A percentile compares a stretch with the other conserved stretches of the same genome.
phyloP scores from a whole-genome alignment of 2,113 vertebrate species.

The Entelurus aequoreus region DNA sequence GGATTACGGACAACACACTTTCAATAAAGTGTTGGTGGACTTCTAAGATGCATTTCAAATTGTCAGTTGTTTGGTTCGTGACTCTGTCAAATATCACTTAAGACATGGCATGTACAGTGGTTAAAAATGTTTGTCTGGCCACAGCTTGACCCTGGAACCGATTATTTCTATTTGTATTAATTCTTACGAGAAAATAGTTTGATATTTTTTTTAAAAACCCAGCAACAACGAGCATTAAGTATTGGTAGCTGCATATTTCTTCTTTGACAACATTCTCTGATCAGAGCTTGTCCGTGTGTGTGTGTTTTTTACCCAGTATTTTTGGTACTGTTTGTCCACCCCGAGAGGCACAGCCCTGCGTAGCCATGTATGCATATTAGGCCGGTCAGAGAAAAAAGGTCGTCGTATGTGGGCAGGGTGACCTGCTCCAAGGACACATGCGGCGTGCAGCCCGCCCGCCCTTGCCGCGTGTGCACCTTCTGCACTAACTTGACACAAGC shows the following conservation, averaged over 20 bases:
- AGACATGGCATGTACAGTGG: no score
- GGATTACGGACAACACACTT: no score
- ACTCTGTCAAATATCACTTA: no score
- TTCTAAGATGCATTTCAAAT: no score
- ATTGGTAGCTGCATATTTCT: slow-evolving; percentile 7
- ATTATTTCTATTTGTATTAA: no score
- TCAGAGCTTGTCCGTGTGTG: background rate
- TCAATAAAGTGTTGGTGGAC: no score
- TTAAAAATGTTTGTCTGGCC: no score
- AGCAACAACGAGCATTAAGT: background rate
- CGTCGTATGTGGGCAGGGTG: slow-evolving; percentile 26
- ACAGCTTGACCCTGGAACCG: no score
- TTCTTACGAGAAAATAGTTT: no score
- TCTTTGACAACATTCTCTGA: slow-evolving; percentile 1
- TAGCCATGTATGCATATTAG: slow-evolving; percentile 25
- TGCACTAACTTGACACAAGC: background rate
- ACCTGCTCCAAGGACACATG: slow-evolving; percentile 43
- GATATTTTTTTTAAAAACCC: background rate
- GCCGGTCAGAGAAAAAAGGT: slow-evolving; percentile 37
- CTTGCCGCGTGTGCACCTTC: background rate
- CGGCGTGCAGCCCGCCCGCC: background rate
- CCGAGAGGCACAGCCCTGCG: slow-evolving; percentile 21
- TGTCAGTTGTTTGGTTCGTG: no score
- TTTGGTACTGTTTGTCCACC: slow-evolving; percentile 22
- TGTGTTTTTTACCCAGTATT: slow-evolving; percentile 14